Conservation (phyloP, 1,140 invertebrate genomes). For the Armadillidium nasatum region DNA sequence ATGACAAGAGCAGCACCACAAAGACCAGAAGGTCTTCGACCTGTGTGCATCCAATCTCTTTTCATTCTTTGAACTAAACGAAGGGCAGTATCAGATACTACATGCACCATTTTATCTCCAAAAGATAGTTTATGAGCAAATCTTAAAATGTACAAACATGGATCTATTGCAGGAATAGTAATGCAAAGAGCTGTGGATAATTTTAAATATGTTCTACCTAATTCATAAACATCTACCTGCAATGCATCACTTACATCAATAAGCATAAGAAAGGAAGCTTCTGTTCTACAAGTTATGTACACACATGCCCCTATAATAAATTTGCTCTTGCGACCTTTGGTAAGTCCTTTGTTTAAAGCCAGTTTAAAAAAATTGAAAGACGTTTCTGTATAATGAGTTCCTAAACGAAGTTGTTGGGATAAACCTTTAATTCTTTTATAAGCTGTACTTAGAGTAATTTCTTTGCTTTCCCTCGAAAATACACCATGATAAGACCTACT, state of each 20-base stretch:
- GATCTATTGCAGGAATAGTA: slow-evolving; percentile 79
- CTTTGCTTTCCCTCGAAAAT: slow-evolving; percentile 78
- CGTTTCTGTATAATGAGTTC: slow-evolving; percentile 85
- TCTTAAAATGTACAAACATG: slow-evolving; percentile 46
- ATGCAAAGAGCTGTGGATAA: slow-evolving; percentile 84
- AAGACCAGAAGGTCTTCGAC: slow-evolving; percentile 87
- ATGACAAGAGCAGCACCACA: slow-evolving; percentile 72
- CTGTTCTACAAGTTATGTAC: slow-evolving; percentile 92
- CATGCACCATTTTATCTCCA: slow-evolving; percentile 79
- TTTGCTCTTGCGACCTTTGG: slow-evolving; percentile 81
- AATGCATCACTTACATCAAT: slow-evolving; percentile 96
- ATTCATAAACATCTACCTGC: slow-evolving; percentile 90
- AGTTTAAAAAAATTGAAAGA: slow-evolving; percentile 96
- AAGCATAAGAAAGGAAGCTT: slow-evolving; percentile 89
- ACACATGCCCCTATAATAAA: slow-evolving; percentile 95
- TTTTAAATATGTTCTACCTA: slow-evolving; percentile 87
- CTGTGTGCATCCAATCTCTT: slow-evolving; percentile 93
- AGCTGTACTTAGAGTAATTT: slow-evolving; percentile 84
- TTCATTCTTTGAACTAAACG: slow-evolving; percentile 95
- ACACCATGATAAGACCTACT: slow-evolving; percentile 68
- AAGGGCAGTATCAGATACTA: slow-evolving; percentile 90
- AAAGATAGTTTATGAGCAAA: slow-evolving; percentile 94
- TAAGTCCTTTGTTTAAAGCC: slow-evolving; percentile 74
- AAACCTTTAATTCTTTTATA: slow-evolving; percentile 70
- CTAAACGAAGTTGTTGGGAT: slow-evolving; percentile 73